Base-by-base conservation (phyloP, 2,113 vertebrate species). In the Genyomyrus donnyi region DNA sequence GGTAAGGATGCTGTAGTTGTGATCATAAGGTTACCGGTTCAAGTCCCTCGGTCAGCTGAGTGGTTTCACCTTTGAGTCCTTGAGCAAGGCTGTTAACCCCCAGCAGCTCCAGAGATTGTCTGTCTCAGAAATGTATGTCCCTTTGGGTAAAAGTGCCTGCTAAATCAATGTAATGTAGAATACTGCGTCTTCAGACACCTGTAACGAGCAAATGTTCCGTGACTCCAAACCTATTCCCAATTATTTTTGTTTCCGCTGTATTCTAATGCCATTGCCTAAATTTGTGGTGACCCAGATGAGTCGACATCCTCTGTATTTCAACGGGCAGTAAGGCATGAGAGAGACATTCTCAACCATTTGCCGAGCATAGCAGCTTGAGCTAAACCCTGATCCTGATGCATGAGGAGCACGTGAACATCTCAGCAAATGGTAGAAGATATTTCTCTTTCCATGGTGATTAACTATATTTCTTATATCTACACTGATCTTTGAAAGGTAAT, bases 301-400 rank as follows among this genome's bases (percentile, higher is more conserved):
- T 62, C 13, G 21, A n/a, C 24, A 46, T 62, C 31, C 39, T 88
- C 53, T 24, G 19, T 42, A 24, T 52, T 87, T 87, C 50, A 35
- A 87, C 17, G 19, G 15, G 7, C 31, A 48, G 11, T 35, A 27
- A 42, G 13, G 31, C 46, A 89, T 52, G 8, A n/a, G 46, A 24
- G 66, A 52, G 50, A 39, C 46, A 52, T 17, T 21, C 46, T 52
- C 21, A 42, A 27, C 31, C 46, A 70, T 17, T 49, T 27, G 62
- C 62, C 27, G 5, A 9, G 17, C 88, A 74, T 46, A 89, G 88
- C 66, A 49, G 88, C 66, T 89, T 80, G 46, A 50, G 88, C 74
- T 89, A 89, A 89, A 89, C 49, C 49, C 88, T 49, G 50, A 39
- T 84, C 19, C 49, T 52, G 48, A 56, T 15, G 17, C 50, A 27